These are phyloP conservation scores for Nycticryphes semicollaris DNA, from an alignment of 2,113 vertebrate genomes.

Conservation along the genomic window DNA sequence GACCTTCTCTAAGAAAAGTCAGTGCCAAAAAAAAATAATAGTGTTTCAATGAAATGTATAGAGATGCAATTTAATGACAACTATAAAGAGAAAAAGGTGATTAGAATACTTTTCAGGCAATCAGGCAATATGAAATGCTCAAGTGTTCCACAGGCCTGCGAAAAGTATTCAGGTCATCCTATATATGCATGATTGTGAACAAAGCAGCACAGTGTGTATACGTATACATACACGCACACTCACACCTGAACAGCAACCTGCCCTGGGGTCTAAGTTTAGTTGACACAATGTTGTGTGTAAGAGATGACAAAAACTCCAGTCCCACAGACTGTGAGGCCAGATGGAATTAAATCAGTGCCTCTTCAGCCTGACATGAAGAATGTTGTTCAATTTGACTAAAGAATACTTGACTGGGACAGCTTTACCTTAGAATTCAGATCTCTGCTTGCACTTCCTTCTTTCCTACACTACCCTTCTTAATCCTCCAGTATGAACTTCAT, in stretches of 20 bases:
- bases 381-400: not conserved
- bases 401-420: not conserved
- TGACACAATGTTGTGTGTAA: not conserved
- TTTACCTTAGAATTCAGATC: conserved; percentile 29
- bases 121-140: not conserved
- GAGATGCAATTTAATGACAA: not conserved
- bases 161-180: not conserved
- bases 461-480: conserved; percentile 4
- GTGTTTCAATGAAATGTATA: not conserved
- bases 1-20: not conserved
- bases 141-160: not conserved
- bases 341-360: not conserved
- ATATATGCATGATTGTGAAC: not conserved
- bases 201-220: not conserved
- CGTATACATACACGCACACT: fast-evolving
- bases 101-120: not conserved
- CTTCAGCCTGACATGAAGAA: not conserved
- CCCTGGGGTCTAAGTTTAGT: not conserved
- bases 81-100: not conserved
- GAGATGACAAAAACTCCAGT: not conserved
- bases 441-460: not conserved
- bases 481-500: conserved; percentile 19
- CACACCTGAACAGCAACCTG: not conserved
- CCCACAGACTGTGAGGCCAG: not conserved
- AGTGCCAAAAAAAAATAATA: not conserved